Base-by-base conservation (phyloP, 2,113 vertebrate genomes). In the Xenopus laevis region DNA sequence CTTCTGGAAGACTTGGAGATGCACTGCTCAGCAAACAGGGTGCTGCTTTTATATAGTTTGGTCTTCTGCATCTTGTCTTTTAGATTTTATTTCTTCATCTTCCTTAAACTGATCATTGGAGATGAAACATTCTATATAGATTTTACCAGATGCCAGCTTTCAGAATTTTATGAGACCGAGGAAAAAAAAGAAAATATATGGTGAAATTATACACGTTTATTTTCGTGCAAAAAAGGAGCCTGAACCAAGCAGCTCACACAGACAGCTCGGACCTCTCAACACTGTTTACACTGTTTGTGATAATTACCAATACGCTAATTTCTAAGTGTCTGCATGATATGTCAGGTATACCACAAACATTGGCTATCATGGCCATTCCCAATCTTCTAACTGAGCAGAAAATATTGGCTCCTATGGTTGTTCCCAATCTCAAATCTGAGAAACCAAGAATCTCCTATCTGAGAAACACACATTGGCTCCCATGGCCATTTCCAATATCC, bases 201-300 rank as follows among this genome's bases (percentile, higher is more conserved):
- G 58, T 18, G 15, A 68, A 61, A 62, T 21, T n/a, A 65, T n/a
- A 30, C n/a, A n/a, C 16, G n/a, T 71, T 33, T 57, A 59, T 40
- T 53, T 62, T 91, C 89, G 89, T 90, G 93, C 89, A 91, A 85
- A 82, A 87, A 82, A 86, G 85, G 94, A 93, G 93, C 92, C 93
- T 84, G 85, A 87, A 86, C 80, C 84, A 85, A 91, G 88, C 92
- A 94, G 90, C 92, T 94, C 86, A 78, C 86, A 93, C 91, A 93
- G 87, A 94, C 88, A 86, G 84, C 87, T 85, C 86, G 88, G 96
- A 98, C 95, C 95, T 98, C 95, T 94, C 18, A 23, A 47, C 65
- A 68, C 57, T 95, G 95, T 96, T 98, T 96, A 97, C 95, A 75
- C 72, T 74, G 65, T 74, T 67, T 67, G 64, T 60, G 65, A 52